These are phyloP conservation scores for Phrynocephalus forsythii DNA, from an alignment of 2,797 vertebrate species.

Conservation along the genomic window DNA sequence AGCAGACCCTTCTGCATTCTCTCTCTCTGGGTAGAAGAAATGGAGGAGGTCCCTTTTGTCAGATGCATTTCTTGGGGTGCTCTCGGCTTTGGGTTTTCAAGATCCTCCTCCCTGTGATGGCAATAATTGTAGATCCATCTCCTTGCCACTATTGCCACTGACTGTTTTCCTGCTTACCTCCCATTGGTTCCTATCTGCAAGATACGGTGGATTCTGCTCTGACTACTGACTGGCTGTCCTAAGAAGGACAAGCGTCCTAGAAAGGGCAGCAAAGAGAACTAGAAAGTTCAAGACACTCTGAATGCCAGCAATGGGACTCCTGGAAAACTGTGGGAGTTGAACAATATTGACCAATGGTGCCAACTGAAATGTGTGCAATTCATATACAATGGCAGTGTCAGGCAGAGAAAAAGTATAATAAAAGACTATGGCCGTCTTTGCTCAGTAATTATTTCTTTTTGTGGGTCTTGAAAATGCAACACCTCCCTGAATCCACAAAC, in stretches of 20 bases:
- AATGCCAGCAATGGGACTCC: neutral
- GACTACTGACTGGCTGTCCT: neutral
- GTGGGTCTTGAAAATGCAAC: too few species aligned
- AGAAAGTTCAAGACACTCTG: neutral
- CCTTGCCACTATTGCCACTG: neutral
- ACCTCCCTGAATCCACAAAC: too few species aligned
- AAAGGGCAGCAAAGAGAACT: neutral
- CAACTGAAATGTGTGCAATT: neutral
- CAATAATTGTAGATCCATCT: too few species aligned
- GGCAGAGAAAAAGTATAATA: neutral
- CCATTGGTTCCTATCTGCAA: neutral
- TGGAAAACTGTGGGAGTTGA: neutral
- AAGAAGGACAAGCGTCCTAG: neutral
- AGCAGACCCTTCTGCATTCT: neutral
- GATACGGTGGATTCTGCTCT: neutral
- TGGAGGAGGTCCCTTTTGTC: neutral
- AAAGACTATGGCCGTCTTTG: too few species aligned
- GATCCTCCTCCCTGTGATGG: neutral
- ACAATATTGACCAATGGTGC: neutral
- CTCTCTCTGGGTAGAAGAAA: neutral
- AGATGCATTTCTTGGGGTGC: neutral
- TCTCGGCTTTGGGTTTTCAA: neutral
- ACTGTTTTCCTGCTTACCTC: neutral
- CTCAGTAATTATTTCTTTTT: too few species aligned
- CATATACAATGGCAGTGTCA: neutral